Evolutionary conservation across 2,113 vertebrate species (phyloP).

Genomic region (Tachuris rubrigastra): DNA sequence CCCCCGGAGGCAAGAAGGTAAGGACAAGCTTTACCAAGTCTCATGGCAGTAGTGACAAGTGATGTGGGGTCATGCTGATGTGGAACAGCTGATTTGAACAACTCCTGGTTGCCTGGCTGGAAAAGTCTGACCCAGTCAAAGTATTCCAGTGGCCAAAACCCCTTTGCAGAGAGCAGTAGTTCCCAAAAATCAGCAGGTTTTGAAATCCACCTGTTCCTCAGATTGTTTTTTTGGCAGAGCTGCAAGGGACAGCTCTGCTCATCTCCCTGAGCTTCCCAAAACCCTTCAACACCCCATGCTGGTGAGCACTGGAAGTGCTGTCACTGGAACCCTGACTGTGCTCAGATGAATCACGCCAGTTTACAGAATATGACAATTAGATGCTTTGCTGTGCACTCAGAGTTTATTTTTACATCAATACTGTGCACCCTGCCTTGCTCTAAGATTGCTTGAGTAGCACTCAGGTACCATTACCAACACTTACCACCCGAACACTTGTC

Average conservation of each 20-base stretch:
- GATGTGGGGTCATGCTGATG: fast-evolving
- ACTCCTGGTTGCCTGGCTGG: background rate
- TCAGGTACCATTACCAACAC: background rate
- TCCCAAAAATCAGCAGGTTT: background rate
- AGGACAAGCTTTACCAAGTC: background rate
- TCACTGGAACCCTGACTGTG: background rate
- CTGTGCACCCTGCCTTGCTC: background rate
- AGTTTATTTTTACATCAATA: background rate
- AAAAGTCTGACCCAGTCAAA: background rate
- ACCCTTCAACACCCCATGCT: background rate
- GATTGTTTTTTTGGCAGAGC: background rate
- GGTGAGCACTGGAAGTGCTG: background rate
- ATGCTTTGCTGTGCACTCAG: background rate
- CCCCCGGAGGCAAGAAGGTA: conserved; percentile 95
- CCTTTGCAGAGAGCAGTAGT: background rate
- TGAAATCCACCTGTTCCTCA: background rate
- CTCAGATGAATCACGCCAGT: fast-evolving
- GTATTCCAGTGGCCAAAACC: background rate
- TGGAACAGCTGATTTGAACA: fast-evolving
- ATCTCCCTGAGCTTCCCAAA: background rate
- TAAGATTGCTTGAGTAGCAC: background rate
- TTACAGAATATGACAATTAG: background rate
- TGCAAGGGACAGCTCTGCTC: background rate
- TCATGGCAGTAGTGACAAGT: background rate
- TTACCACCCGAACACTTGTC: background rate